Conservation (phyloP, 2,797 vertebrate species). For the Champsocephalus gunnari region DNA sequence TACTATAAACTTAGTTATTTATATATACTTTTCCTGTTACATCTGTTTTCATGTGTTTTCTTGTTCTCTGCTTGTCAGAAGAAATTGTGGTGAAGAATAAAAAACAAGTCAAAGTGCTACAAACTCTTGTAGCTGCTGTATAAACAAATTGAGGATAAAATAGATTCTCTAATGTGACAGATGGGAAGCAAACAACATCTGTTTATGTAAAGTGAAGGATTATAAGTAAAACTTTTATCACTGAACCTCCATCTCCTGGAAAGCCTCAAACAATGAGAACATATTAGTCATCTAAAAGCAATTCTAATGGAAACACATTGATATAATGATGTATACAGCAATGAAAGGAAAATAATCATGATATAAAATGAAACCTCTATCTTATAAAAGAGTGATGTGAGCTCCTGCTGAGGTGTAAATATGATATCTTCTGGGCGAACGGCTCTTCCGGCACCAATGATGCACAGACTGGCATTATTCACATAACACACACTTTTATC, state of each 20-base stretch:
- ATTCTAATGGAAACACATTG: neutral
- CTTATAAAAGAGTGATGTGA: neutral
- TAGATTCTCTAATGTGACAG: neutral
- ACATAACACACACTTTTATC: constrained; percentile 25
- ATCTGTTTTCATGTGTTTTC: neutral
- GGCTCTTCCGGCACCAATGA: constrained; percentile 25
- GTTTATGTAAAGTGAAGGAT: neutral
- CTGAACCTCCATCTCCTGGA: neutral
- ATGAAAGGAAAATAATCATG: constrained; percentile 5
- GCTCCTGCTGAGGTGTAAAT: constrained; percentile 14
- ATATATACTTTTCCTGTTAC: neutral
- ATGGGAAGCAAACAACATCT: neutral
- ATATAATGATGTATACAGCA: neutral
- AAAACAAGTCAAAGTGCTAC: neutral
- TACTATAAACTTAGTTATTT: neutral
- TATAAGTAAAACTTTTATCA: neutral
- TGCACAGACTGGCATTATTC: constrained; percentile 1
- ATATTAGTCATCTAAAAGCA: neutral
- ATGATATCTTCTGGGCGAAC: constrained; percentile 19
- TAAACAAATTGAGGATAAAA: neutral
- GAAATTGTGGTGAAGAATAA: neutral
- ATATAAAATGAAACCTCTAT: constrained; percentile 33
- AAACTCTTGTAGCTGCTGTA: neutral
- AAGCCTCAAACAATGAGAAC: neutral
- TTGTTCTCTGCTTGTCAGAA: neutral